Base-by-base conservation (phyloP, 2,113 vertebrate species). In the Dendrocopos noguchii region DNA sequence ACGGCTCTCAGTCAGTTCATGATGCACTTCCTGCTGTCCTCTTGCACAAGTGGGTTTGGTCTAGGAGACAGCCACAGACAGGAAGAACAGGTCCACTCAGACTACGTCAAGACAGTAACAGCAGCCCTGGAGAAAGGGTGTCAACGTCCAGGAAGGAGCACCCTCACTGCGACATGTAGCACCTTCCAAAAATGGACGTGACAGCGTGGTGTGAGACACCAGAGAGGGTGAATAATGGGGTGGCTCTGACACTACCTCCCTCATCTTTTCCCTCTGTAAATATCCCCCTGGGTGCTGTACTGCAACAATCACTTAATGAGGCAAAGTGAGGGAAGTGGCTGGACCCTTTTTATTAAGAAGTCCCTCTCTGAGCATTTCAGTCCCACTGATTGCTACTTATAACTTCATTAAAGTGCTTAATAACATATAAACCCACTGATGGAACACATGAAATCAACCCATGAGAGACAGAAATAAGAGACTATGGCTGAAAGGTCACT, bases 121-220 rank as follows among this genome's bases (percentile, higher is more conserved):
- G 50, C 21, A 19, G 34, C 52, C 73, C 56, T 15, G 17, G 18
- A 63, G 56, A 74, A 73, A 67, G 0, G 73, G 27, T 20, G 42
- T 12, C n/a, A 55, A 59, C 39, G 63, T 15, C 17, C 68, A 77
- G 6, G 2, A 82, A 90, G 60, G 39, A 57, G 80, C 67, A 61
- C 0, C 0, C 24, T 63, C 77, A 18, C 42, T 10, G 28, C 2
- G 1, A 44, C 50, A 14, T 1, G 20, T 0, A 44, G 64, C 50
- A 31, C 56, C 64, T 78, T 70, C 76, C 77, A 59, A 59, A 83
- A 50, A 4, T 0, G 2, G 50, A 59, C 13, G 4, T 5, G 63
- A 42, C 20, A 20, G 59, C 0, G 0, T 8, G 59, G 31, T 19
- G 8, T 29, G 29, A 79, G 31, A 79, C 18, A 46, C 4, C 3